Conservation (phyloP, 1,140 invertebrate species). For the Micrasema longulum region DNA sequence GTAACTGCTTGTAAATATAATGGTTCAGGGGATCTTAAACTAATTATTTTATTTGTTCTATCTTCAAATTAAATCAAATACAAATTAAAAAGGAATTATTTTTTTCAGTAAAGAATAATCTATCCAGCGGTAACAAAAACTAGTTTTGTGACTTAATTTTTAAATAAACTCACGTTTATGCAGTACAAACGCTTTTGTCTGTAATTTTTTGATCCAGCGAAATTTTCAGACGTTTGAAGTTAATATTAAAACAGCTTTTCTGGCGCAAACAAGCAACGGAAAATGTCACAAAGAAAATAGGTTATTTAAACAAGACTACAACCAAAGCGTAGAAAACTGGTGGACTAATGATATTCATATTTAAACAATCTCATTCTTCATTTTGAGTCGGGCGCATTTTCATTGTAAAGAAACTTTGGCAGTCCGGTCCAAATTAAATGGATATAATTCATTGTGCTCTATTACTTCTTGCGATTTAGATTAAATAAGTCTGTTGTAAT, state of each 20-base stretch:
- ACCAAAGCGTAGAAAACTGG: constrained; percentile 5
- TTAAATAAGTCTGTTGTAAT: too few species aligned
- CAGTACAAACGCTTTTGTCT: background rate
- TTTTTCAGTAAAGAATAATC: too few species aligned
- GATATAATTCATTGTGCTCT: background rate
- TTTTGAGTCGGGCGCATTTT: constrained; percentile 30
- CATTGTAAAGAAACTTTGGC: constrained; percentile 16
- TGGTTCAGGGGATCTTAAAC: too few species aligned
- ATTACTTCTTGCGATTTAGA: too few species aligned
- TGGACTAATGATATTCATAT: constrained; percentile 54
- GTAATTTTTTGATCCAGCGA: background rate
- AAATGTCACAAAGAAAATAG: constrained; percentile 47
- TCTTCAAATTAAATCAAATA: too few species aligned
- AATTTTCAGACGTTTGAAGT: constrained; percentile 1
- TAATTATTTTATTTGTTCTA: too few species aligned
- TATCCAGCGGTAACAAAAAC: too few species aligned
- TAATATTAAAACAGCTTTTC: constrained; percentile 27
- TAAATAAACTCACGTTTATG: too few species aligned
- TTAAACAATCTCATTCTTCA: constrained; percentile 51
- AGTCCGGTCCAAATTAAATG: background rate
- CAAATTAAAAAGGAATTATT: too few species aligned
- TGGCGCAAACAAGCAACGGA: constrained; percentile 42
- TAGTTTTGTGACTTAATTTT: too few species aligned
- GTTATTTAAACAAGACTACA: constrained; percentile 49
- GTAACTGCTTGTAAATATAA: too few species aligned